Percentiles rank a stretch among this genome's conserved stretches.
phyloP scores from a whole-genome alignment of 1,140 invertebrate genomes.

The Aphelenchoides fujianensis region DNA sequence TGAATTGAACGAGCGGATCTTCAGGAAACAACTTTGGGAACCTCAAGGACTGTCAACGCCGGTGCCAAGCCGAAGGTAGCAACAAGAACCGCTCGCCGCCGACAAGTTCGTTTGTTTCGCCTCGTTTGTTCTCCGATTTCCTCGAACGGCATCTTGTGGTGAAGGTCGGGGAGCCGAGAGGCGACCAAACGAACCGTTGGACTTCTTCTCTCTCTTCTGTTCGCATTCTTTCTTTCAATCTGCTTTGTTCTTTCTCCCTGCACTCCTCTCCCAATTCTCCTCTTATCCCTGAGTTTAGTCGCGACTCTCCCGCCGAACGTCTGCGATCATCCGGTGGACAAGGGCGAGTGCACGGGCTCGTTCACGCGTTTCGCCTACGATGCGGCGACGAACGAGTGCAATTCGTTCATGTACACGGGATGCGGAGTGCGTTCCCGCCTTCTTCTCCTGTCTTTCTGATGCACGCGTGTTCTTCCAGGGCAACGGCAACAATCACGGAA shows the following conservation, averaged over 20 bases:
- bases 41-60: not conserved
- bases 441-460: too few species aligned
- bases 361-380: slow-evolving; percentile 52
- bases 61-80: not conserved
- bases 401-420: slow-evolving; percentile 46
- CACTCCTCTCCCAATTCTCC: too few species aligned
- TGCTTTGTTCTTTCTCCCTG: too few species aligned
- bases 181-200: not conserved
- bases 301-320: not conserved
- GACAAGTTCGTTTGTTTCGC: not conserved
- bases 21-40: not conserved
- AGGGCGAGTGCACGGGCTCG: slow-evolving; percentile 41
- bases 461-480: slow-evolving; percentile 27
- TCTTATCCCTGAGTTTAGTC: not conserved
- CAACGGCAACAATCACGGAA: slow-evolving; percentile 52
- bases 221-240: not conserved
- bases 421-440: slow-evolving; percentile 37
- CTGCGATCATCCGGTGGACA: slow-evolving; percentile 35
- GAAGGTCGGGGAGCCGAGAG: not conserved
- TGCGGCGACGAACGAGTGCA: slow-evolving; percentile 31
- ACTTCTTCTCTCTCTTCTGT: not conserved
- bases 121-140: not conserved
- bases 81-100: not conserved
- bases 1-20: not conserved
- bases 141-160: not conserved